Evolutionary conservation across 2,797 vertebrate genomes (phyloP).

Genomic region (Clarias laeviceps): DNA sequence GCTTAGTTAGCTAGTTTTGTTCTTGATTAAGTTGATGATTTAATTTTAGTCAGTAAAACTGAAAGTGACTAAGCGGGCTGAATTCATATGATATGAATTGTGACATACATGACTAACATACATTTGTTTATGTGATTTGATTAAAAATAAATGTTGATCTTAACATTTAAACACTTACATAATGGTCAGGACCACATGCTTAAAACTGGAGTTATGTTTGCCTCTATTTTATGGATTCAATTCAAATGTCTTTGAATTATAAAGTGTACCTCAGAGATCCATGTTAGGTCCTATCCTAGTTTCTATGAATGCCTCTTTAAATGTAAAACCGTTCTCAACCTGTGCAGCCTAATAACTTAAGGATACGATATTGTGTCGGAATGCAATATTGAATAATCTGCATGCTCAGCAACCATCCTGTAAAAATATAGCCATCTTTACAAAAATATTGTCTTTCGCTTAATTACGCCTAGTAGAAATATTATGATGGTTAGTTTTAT

Average conservation of each 20-base stretch:
- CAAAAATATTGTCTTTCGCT: background rate
- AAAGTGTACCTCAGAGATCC: background rate
- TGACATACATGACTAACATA: background rate
- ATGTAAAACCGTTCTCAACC: background rate
- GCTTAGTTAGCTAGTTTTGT: background rate
- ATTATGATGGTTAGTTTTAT: conserved; percentile 50
- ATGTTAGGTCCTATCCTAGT: background rate
- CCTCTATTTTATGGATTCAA: background rate
- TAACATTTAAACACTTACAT: background rate
- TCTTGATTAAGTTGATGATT: background rate
- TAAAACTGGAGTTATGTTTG: background rate
- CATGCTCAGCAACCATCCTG: background rate
- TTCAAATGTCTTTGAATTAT: background rate
- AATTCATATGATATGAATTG: background rate
- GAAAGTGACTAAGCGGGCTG: background rate
- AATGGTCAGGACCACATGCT: background rate
- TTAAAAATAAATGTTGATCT: background rate
- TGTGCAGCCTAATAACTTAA: background rate
- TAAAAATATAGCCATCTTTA: conserved; percentile 16
- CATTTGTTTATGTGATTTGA: background rate
- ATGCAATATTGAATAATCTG: background rate
- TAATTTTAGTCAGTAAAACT: background rate
- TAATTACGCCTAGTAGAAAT: conserved; percentile 47
- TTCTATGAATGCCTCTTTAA: background rate
- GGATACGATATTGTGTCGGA: background rate